These are phyloP conservation scores for Polyergus mexicanus DNA, from an alignment of 1,140 invertebrate species.

Conservation along the genomic window DNA sequence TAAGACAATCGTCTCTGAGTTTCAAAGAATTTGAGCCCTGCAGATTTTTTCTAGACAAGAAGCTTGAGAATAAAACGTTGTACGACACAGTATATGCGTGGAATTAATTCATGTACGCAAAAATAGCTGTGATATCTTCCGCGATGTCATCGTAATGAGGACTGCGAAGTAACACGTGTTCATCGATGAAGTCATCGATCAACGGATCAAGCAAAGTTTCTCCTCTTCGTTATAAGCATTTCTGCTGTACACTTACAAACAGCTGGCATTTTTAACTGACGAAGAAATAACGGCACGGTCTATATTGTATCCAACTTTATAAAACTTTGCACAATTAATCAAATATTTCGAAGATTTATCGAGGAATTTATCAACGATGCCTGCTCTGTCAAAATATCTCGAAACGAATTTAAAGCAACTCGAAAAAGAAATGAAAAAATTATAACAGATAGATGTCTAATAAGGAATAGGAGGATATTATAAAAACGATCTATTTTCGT, in stretches of 20 bases:
- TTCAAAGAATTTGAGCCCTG: not conserved
- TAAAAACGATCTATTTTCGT: not conserved
- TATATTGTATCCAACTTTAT: not conserved
- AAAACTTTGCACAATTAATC: conserved; percentile 14
- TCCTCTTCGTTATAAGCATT: no score
- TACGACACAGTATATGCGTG: not conserved
- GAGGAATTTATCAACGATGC: not conserved
- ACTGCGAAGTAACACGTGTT: conserved; percentile 25
- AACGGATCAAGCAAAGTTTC: conserved; percentile 1
- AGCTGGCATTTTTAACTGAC: conserved; percentile 66
- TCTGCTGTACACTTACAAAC: conserved; percentile 13
- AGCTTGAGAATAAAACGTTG: conserved; percentile 11
- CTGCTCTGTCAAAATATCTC: not conserved
- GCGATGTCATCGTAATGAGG: not conserved
- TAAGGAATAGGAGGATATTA: not conserved
- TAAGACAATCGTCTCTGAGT: not conserved
- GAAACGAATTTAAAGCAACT: not conserved
- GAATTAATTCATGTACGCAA: conserved; percentile 2
- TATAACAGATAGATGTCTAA: not conserved
- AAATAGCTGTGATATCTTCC: conserved; percentile 38
- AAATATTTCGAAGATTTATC: not conserved
- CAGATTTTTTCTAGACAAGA: not conserved
- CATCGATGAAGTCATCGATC: conserved; percentile 23
- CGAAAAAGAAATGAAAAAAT: not conserved
- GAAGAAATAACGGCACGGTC: conserved; percentile 58